Evolutionary conservation across 2,888 invertebrate species (phyloP).

Genomic region (Parapristionchus giblindavisi): DNA sequence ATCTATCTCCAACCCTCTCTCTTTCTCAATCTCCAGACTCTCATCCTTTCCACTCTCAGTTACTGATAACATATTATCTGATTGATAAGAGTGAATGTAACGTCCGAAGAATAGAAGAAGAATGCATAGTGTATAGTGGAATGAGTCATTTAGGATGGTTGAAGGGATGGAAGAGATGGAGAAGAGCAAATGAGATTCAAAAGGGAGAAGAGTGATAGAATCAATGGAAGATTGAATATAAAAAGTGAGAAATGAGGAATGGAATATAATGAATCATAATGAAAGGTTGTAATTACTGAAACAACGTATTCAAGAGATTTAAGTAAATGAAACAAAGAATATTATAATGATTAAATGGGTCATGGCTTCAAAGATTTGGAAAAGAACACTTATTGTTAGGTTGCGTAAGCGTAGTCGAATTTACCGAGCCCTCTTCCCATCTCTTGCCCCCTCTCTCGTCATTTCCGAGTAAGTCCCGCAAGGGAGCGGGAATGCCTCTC

Average conservation of each 20-base stretch:
- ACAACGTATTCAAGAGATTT: background rate
- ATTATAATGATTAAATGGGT: background rate
- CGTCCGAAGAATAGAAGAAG: background rate
- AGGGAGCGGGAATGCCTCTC: no score
- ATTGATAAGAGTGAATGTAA: no score
- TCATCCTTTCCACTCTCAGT: no score
- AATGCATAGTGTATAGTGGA: background rate
- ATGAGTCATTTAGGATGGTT: background rate
- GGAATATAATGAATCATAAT: slow-evolving; percentile 11
- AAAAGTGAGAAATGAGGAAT: slow-evolving; percentile 4
- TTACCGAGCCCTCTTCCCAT: no score
- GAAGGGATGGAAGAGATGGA: slow-evolving; percentile 16
- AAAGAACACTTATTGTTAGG: no score
- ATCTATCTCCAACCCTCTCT: no score
- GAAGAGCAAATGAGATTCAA: slow-evolving; percentile 39
- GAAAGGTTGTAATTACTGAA: background rate
- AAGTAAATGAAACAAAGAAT: background rate
- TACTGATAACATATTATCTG: no score
- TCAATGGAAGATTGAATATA: background rate
- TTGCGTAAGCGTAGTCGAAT: no score
- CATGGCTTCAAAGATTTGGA: background rate
- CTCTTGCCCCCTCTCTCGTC: no score
- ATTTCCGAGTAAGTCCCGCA: no score
- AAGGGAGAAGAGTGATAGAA: slow-evolving; percentile 43
- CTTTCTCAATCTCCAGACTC: no score